Evolutionary conservation across 2,797 vertebrate genomes (phyloP), one percentile per base, ranked within the genome.

Genomic region (Threskiornis aethiopicus): DNA sequence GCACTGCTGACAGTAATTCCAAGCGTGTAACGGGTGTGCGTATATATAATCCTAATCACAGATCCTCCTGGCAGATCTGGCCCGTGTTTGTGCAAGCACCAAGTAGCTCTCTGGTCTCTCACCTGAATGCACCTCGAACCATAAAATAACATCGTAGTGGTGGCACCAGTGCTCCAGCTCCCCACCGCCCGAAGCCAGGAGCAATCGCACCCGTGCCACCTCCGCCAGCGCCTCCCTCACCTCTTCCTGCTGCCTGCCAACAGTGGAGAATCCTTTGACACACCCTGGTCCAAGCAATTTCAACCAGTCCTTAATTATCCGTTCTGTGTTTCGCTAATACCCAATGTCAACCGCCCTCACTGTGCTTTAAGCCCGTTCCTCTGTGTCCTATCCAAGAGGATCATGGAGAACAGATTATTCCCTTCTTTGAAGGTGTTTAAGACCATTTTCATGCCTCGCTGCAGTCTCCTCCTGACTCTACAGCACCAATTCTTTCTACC

Each of bases 91-190:
- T 87, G 47, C 47, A 66, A 82, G 42, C 52, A 61, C 33, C 59
- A 25, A 31, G 62, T 0, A 67, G 37, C 8, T 57, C 52, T 76
- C 59, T 37, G 13, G 11, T 33, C 35, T 75, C 49, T 55, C 39
- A 79, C 35, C 61, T 25, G 17, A 10, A 5, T 0, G 17, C 42
- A 22, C 70, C 71, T 16, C 16, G 20, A 78, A 20, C 33, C 13
- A 22, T 19, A 13, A 61, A 65, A 39, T 1, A 26, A 5, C 17
- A 11, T 3, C 0, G 0, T 0, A 29, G 69, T 13, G 21, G 33
- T 49, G 47, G 4, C 76, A 17, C 10, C 1, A 4, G 5, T 44
- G 55, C 25, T 44, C 46, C 8, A 6, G 64, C 10, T 72, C 25
- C 55, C 41, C n/a, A 3, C 9, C 2, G 2, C 42, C 44, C 9